phyloP scores from a whole-genome alignment of 2,888 invertebrate genomes.

The Biston stratarius region DNA sequence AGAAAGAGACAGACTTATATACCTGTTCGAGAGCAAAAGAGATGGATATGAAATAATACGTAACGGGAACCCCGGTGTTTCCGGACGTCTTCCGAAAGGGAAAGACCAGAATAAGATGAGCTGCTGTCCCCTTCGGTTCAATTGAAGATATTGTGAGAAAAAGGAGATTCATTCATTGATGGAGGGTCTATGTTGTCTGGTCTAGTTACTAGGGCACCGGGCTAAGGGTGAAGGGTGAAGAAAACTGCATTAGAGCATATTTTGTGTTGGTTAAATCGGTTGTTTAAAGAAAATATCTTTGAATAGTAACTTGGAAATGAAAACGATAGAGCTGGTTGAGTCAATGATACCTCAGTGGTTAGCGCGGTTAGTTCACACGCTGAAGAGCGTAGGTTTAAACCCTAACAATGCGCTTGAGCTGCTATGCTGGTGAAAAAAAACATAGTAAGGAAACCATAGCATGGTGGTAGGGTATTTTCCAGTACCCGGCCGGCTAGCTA shows the following conservation, averaged over 20 bases:
- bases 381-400: no score
- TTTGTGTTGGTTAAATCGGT: background rate
- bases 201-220: slow-evolving; percentile 71
- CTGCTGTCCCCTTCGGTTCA: slow-evolving; percentile 55
- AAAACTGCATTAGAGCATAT: slow-evolving; percentile 39
- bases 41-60: slow-evolving; percentile 52
- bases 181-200: slow-evolving; percentile 54
- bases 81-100: slow-evolving; percentile 73
- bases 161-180: slow-evolving; percentile 53
- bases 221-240: slow-evolving; percentile 60
- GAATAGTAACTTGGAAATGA: background rate
- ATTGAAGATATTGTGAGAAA: slow-evolving; percentile 42
- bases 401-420: no score
- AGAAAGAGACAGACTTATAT: slow-evolving; percentile 53
- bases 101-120: slow-evolving; percentile 60
- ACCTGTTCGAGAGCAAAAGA: slow-evolving; percentile 48
- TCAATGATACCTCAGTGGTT: no score
- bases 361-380: no score
- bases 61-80: slow-evolving; percentile 74
- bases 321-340: no score
- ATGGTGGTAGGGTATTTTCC: no score
- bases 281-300: slow-evolving; percentile 3
- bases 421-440: no score
- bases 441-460: no score
- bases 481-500: no score